These are phyloP conservation scores for Pemphigus obesinymphae DNA, from an alignment of 1,140 invertebrate species.

Conservation along the genomic window DNA sequence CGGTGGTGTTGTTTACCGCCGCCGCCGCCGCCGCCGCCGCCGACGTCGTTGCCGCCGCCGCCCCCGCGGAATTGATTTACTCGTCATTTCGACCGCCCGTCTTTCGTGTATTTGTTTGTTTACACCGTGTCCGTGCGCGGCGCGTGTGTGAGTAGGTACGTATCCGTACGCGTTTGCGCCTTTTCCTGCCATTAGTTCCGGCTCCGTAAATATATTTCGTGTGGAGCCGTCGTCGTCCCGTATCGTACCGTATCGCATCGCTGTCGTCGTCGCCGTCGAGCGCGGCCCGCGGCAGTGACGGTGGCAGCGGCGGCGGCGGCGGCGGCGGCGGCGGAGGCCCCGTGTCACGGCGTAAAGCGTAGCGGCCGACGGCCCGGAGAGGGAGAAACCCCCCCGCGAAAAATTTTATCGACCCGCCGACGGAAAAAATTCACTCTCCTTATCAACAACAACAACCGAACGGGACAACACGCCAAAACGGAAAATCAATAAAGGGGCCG, in stretches of 20 bases:
- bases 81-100: not conserved
- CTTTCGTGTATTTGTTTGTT: conserved; percentile 14
- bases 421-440: conserved; percentile 30
- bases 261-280: not conserved
- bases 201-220: conserved; percentile 10
- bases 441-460: conserved; percentile 28
- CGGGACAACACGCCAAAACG: not conserved
- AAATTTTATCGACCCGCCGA: conserved; percentile 21
- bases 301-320: not conserved
- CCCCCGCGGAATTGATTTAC: conserved; percentile 10
- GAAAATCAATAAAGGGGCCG: conserved; percentile 25
- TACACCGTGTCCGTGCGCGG: not conserved
- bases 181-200: conserved; percentile 31
- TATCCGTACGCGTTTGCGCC: not conserved
- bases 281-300: not conserved
- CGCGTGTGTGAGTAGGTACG: not conserved
- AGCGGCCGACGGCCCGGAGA: not conserved
- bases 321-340: not conserved
- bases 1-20: not conserved
- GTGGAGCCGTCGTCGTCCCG: not conserved
- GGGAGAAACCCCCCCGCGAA: conserved; percentile 15
- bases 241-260: not conserved
- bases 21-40: not conserved
- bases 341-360: no score
- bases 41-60: not conserved